Base-by-base conservation (phyloP, 2,797 vertebrate species). In the Pyrrhura leucotis region DNA sequence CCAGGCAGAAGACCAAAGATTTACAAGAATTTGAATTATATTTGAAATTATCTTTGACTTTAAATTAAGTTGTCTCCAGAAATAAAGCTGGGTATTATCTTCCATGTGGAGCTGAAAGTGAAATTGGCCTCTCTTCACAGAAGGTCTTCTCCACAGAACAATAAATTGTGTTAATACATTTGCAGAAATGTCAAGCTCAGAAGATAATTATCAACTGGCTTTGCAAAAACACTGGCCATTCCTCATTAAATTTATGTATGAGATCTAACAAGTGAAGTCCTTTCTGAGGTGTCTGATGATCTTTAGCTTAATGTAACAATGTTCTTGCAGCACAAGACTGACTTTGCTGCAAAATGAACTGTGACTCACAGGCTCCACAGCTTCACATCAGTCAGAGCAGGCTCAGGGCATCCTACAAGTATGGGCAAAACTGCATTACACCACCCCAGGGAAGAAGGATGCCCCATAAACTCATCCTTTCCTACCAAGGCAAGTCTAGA, bases 161-260 rank as follows among this genome's bases (percentile, higher is more conserved):
- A 78, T 85, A 83, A 95, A 95, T 92, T 71, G 65, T 87, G 88
- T 78, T 65, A 95, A 88, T 79, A 72, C 69, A 87, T 97, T 96
- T 89, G 59, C 68, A 90, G 89, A 96, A 78, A 88, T 91, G 82
- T 94, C 86, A 91, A 88, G 68, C 63, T 86, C 81, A 86, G 53
- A 76, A 85, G 93, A 95, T 93, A 96, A 96, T 94, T 95, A 95
- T 79, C 88, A 95, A 68, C 79, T 8, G 81, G n/a, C 53, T 93
- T 91, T 89, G 68, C 87, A 42, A 95, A 95, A 90, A 75, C 72
- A 91, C 14, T 65, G 61, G 53, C 75, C 47, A 86, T 66, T 94
- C 56, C 42, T 96, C 86, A 90, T 94, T 95, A 95, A 92, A 94
- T 95, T 88, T 91, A 91, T 90, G 84, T 82, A 88, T 74, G 40